A percentile compares a stretch with the other conserved stretches of the same genome.
phyloP scores from a whole-genome alignment of 35 echinoderm and acorn worm species.

The Holothuria glaberrima region DNA sequence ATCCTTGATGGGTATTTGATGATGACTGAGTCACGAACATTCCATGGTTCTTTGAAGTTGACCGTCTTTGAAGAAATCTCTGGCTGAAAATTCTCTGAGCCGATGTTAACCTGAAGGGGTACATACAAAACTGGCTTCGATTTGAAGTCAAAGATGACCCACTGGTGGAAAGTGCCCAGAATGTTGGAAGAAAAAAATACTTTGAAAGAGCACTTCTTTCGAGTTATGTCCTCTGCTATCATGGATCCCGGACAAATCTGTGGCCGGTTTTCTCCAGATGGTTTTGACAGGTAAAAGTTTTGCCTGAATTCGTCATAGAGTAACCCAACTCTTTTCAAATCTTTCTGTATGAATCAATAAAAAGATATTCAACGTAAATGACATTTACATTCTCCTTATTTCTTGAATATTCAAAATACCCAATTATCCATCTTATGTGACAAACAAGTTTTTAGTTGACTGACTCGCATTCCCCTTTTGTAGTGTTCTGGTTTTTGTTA shows the following conservation, averaged over 20 bases:
- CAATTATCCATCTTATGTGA: too few species aligned
- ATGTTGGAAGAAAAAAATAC: constrained; percentile 76
- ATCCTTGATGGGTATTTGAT: constrained; percentile 14
- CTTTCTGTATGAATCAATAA: constrained; percentile 60
- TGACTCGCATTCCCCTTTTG: too few species aligned
- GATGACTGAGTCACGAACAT: constrained; percentile 2
- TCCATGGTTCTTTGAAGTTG: background rate
- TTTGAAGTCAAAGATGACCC: constrained; percentile 90
- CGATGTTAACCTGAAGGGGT: constrained; percentile 3
- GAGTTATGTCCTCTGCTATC: constrained; percentile 22
- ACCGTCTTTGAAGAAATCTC: background rate
- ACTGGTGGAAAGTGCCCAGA: constrained; percentile 88
- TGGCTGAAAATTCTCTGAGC: constrained; percentile 9
- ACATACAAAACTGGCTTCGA: constrained; percentile 22
- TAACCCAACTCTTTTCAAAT: constrained; percentile 77
- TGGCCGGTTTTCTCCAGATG: constrained; percentile 67
- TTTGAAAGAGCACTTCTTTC: constrained; percentile 31
- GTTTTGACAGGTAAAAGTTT: constrained; percentile 81
- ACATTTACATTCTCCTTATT: too few species aligned
- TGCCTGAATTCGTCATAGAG: constrained; percentile 88
- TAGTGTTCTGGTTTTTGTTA: too few species aligned
- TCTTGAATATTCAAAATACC: too few species aligned
- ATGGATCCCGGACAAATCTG: constrained; percentile 81
- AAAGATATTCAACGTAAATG: too few species aligned
- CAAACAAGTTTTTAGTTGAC: too few species aligned